Evolutionary conservation across 2,888 invertebrate genomes (phyloP).

Genomic region (Barypeithes pellucidus): DNA sequence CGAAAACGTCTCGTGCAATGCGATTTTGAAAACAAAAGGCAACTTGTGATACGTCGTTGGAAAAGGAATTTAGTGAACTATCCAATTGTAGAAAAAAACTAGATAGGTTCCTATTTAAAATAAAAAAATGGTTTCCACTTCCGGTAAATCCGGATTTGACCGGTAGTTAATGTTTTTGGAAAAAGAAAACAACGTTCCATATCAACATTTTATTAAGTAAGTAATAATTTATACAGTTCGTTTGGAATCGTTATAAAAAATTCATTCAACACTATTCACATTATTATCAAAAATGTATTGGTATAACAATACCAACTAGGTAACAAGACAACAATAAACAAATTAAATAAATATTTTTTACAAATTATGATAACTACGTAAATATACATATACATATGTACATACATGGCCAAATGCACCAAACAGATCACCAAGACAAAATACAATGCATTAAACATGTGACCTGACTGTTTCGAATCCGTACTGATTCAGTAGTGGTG

Average conservation of each 20-base stretch:
- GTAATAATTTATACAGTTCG: neutral
- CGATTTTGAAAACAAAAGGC: too few species aligned
- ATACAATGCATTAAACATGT: neutral
- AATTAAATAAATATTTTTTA: conserved; percentile 18
- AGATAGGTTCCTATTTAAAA: too few species aligned
- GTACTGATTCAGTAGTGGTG: neutral
- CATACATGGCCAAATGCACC: neutral
- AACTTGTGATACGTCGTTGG: too few species aligned
- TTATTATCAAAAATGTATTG: neutral
- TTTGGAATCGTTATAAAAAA: neutral
- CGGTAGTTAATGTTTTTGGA: too few species aligned
- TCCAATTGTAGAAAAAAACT: too few species aligned
- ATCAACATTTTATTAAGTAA: conserved; percentile 12
- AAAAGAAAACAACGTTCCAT: neutral
- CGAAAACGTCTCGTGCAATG: too few species aligned
- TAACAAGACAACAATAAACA: conserved; percentile 7
- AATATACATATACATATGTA: neutral
- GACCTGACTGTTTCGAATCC: neutral
- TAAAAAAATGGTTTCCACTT: too few species aligned
- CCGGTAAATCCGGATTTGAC: too few species aligned
- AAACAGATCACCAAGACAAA: neutral
- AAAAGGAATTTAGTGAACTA: too few species aligned
- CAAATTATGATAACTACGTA: neutral
- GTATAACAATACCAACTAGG: neutral
- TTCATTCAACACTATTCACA: neutral